Percentiles rank a stretch among this genome's conserved stretches.
Conservation (phyloP, 2,113 vertebrate genomes). For the Oncorhynchus nerka region DNA sequence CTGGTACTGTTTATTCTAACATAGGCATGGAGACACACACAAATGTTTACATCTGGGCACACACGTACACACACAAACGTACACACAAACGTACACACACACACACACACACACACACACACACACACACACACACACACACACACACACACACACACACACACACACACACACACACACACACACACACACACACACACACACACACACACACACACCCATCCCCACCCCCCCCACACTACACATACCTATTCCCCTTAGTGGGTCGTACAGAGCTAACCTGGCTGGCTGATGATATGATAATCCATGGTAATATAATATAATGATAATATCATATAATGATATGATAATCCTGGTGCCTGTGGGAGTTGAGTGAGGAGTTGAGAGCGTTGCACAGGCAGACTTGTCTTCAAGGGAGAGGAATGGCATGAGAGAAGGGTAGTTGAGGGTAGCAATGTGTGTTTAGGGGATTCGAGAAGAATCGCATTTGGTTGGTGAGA, state of each 20-base stretch:
- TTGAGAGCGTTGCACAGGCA: background rate
- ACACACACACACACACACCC: background rate
- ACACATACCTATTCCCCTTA: background rate
- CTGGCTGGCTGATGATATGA: slow-evolving; percentile 38
- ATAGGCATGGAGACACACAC: too few relatives aligned
- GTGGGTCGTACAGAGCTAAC: background rate
- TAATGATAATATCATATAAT: too few relatives aligned
- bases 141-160: slow-evolving; percentile 5
- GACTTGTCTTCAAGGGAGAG: too few relatives aligned
- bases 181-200: background rate
- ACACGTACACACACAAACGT: slow-evolving; percentile 7
- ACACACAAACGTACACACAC: slow-evolving; percentile 8
- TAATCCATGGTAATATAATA: slow-evolving; percentile 20
- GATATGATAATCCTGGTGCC: slow-evolving; percentile 1
- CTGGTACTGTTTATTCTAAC: too few relatives aligned
- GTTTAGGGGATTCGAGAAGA: too few relatives aligned
- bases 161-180: slow-evolving; percentile 1
- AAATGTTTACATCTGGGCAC: background rate
- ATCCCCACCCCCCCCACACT: background rate
- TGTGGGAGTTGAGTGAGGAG: background rate
- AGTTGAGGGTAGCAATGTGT: too few relatives aligned
- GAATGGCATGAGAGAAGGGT: too few relatives aligned
- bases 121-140: background rate
- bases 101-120: background rate
- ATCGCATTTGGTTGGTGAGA: too few relatives aligned